These are phyloP conservation scores for Dasypolia templi DNA, from an alignment of 2,888 invertebrate genomes.

Conservation along the genomic window DNA sequence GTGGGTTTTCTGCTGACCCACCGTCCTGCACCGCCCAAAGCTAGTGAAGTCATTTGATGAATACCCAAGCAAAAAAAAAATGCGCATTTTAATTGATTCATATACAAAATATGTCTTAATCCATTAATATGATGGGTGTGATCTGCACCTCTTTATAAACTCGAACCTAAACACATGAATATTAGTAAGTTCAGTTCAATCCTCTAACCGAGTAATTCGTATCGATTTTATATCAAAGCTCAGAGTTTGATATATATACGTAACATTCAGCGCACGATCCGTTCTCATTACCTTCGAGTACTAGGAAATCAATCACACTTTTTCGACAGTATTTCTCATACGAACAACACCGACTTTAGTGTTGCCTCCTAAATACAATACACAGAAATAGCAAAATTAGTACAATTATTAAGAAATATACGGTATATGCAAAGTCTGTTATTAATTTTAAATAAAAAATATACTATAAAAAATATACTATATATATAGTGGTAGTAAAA, in stretches of 20 bases:
- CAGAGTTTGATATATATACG: too few species aligned
- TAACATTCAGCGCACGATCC: neutral
- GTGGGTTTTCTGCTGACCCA: too few species aligned
- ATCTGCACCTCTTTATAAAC: neutral
- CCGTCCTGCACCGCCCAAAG: too few species aligned
- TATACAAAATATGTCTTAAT: neutral
- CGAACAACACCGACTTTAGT: neutral
- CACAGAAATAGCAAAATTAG: too few species aligned
- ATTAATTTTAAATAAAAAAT: too few species aligned
- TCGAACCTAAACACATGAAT: neutral
- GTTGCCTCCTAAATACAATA: too few species aligned
- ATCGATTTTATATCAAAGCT: neutral
- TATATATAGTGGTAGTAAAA: neutral
- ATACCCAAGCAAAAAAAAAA: too few species aligned
- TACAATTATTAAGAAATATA: neutral
- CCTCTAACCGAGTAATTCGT: neutral
- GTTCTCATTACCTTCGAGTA: neutral
- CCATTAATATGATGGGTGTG: neutral
- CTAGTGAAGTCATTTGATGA: too few species aligned
- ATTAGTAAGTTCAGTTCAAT: neutral
- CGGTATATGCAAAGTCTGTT: neutral
- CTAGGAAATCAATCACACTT: neutral
- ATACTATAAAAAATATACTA: too few species aligned
- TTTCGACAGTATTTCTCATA: neutral
- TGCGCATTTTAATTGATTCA: neutral